A percentile compares a stretch with the other conserved stretches of the same genome.
These are phyloP conservation scores for Alauda arvensis DNA, from an alignment of 2,797 vertebrate genomes.

Conservation along the genomic window DNA sequence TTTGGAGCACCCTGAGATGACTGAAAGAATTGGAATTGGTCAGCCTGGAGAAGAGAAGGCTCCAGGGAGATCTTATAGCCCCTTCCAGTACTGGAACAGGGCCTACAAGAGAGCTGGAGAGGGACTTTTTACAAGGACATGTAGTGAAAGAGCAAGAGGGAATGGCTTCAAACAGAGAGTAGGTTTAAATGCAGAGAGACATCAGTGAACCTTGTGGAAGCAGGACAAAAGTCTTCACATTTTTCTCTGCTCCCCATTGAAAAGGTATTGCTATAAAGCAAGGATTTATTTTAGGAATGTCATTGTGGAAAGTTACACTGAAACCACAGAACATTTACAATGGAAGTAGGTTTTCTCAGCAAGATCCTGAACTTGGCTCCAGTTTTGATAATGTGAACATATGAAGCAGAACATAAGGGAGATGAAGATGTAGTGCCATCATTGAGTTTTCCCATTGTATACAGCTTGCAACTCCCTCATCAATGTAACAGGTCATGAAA, in stretches of 20 bases:
- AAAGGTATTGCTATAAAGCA: conserved; percentile 2
- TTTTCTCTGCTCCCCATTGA: not conserved
- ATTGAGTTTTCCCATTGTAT: not conserved
- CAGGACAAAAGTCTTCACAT: not conserved
- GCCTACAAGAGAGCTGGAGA: not conserved
- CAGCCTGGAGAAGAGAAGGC: not conserved
- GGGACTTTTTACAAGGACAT: not conserved
- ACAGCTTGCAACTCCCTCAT: not conserved
- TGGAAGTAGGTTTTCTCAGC: conserved; percentile 30
- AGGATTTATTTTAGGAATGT: conserved; percentile 35
- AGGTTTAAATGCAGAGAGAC: not conserved
- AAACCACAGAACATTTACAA: not conserved
- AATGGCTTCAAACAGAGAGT: not conserved
- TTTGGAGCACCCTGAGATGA: not conserved
- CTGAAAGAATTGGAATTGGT: not conserved
- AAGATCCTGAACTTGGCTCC: conserved; percentile 10
- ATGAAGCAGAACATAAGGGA: not conserved
- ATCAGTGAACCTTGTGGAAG: not conserved
- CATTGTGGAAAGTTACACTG: conserved; percentile 19
- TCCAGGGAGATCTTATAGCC: not conserved
- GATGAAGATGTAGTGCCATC: not conserved
- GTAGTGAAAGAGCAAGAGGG: not conserved
- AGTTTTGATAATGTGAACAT: not conserved
- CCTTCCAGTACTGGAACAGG: not conserved
- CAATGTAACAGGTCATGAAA: not conserved